phyloP scores from a whole-genome alignment of 2,113 vertebrate genomes.

The Desmodus rotundus region DNA sequence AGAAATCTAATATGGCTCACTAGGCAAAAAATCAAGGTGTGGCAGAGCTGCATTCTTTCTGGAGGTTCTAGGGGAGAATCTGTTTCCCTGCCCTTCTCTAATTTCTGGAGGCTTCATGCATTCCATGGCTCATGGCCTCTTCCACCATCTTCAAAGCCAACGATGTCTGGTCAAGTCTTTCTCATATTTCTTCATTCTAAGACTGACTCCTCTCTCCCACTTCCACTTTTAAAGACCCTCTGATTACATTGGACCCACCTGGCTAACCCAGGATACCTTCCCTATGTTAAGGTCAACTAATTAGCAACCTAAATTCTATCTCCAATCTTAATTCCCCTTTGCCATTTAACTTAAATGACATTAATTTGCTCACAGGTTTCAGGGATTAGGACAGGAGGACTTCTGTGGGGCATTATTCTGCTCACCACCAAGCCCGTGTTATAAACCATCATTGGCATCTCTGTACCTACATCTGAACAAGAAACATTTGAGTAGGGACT shows the following conservation, averaged over 20 bases:
- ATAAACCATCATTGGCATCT: not conserved
- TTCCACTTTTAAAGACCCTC: not conserved
- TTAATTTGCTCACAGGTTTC: not conserved
- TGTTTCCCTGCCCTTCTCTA: not conserved
- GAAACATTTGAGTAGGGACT: not conserved
- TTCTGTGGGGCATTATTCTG: not conserved
- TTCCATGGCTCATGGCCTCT: not conserved
- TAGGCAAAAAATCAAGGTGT: not conserved
- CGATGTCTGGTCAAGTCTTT: not conserved
- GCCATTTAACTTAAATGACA: not conserved
- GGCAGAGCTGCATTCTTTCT: not conserved
- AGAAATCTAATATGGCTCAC: not conserved
- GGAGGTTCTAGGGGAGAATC: not conserved
- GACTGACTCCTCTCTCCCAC: not conserved
- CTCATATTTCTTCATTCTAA: not conserved
- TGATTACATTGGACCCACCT: not conserved
- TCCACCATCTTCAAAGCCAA: not conserved
- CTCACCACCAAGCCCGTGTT: not conserved
- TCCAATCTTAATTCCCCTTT: not conserved
- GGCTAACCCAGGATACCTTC: not conserved
- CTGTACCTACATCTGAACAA: not conserved
- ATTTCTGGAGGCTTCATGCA: not conserved
- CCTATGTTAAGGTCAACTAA: not conserved
- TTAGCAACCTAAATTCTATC: not conserved
- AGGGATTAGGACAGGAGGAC: not conserved